Conservation (phyloP, 2,113 vertebrate genomes). For the Clinocottus analis region DNA sequence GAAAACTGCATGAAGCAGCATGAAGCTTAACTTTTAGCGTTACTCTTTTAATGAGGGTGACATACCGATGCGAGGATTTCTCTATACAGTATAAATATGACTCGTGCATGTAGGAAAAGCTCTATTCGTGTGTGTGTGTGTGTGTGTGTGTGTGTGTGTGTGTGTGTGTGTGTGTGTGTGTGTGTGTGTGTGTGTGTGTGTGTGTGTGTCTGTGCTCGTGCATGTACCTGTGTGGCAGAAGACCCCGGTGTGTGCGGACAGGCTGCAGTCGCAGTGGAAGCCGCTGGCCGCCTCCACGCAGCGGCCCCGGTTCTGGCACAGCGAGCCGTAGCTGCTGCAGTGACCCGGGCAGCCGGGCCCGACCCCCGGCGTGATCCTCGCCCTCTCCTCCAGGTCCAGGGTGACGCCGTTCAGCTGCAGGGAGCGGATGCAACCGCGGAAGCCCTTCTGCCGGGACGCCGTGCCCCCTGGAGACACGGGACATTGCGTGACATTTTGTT, state of each 20-base stretch:
- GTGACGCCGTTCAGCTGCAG: conserved; percentile 90
- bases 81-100: too few relatives aligned
- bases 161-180: too few relatives aligned
- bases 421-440: conserved; percentile 92
- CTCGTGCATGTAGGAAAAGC: neutral
- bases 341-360: conserved; percentile 92
- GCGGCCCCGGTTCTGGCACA: conserved; percentile 90
- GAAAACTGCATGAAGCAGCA: too few relatives aligned
- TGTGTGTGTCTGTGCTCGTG: too few relatives aligned
- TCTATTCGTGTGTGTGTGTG: too few relatives aligned
- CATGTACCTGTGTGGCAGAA: conserved; percentile 84
- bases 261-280: conserved; percentile 91
- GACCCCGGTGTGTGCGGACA: conserved; percentile 87
- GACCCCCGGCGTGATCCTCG: conserved; percentile 91
- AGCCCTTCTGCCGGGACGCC: conserved; percentile 93
- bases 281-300: conserved; percentile 88
- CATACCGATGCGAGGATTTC: neutral
- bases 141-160: too few relatives aligned
- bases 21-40: too few relatives aligned
- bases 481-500: neutral
- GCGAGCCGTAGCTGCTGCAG: conserved; percentile 92
- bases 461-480: conserved; percentile 86
- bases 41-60: neutral
- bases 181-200: too few relatives aligned
- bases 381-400: conserved; percentile 91